These are phyloP conservation scores for Danio tinwini DNA, from an alignment of 2,797 vertebrate species.

Conservation along the genomic window DNA sequence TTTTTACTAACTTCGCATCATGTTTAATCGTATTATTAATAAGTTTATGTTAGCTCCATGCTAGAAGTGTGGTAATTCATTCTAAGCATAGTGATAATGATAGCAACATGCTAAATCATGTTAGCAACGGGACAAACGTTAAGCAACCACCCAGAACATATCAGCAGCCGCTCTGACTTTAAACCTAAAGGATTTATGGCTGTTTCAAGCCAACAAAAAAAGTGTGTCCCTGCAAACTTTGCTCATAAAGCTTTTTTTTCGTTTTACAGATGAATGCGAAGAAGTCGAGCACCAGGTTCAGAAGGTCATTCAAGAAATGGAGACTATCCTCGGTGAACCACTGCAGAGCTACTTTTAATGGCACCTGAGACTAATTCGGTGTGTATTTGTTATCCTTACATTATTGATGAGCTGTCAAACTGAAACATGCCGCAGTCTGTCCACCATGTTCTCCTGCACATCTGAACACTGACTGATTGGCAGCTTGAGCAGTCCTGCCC, in stretches of 20 bases:
- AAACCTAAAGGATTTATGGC: too few relatives aligned
- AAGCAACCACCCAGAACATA: too few relatives aligned
- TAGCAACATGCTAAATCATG: too few relatives aligned
- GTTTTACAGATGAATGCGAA: constrained; percentile 88
- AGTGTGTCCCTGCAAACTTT: background rate
- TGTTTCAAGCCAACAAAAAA: too few relatives aligned
- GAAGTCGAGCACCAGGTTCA: constrained; percentile 96
- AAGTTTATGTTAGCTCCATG: too few relatives aligned
- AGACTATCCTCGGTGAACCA: constrained; percentile 88
- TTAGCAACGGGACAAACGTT: too few relatives aligned
- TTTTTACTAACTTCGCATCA: too few relatives aligned
- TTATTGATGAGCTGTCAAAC: constrained; percentile 28
- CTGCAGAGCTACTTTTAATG: constrained; percentile 92
- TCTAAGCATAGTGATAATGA: too few relatives aligned
- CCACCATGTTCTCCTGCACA: background rate
- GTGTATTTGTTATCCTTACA: background rate
- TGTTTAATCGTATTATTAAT: too few relatives aligned
- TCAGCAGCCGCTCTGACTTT: too few relatives aligned
- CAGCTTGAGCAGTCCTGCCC: background rate
- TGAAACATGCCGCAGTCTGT: background rate
- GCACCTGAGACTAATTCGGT: background rate
- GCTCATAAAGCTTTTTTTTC: background rate
- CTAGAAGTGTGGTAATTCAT: too few relatives aligned
- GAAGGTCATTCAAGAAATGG: constrained; percentile 90
- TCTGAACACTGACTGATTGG: too few relatives aligned